Evolutionary conservation across 1,140 invertebrate species (phyloP).

Genomic region (Subanguina moxae): DNA sequence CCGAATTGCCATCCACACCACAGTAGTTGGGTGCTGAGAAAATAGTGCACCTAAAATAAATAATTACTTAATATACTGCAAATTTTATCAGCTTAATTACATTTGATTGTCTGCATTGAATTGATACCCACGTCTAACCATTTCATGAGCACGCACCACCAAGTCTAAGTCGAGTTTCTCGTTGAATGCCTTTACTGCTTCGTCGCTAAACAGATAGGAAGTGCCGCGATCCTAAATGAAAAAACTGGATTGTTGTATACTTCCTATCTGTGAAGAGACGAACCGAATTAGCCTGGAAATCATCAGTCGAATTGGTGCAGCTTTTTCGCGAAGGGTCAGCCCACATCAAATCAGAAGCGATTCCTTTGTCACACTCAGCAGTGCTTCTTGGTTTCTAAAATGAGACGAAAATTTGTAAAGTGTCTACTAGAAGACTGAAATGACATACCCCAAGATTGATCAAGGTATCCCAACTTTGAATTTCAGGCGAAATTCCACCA

Average conservation of each 20-base stretch:
- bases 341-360: slow-evolving; percentile 33
- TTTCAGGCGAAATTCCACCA: slow-evolving; percentile 31
- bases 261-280: too few species aligned
- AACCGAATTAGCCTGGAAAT: too few species aligned
- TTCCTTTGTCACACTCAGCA: too few species aligned
- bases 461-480: not conserved
- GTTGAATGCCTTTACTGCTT: slow-evolving; percentile 65
- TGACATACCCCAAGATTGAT: too few species aligned
- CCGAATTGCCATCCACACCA: slow-evolving; percentile 21
- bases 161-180: slow-evolving; percentile 65
- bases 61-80: too few species aligned
- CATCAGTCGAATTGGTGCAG: too few species aligned
- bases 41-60: slow-evolving; percentile 8
- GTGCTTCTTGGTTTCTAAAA: too few species aligned
- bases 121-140: slow-evolving; percentile 8
- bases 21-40: slow-evolving; percentile 27
- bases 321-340: slow-evolving; percentile 11
- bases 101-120: too few species aligned
- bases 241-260: too few species aligned
- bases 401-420: too few species aligned
- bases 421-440: too few species aligned
- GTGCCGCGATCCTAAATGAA: slow-evolving; percentile 57
- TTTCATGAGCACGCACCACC: slow-evolving; percentile 64
- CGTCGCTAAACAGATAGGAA: slow-evolving; percentile 65
- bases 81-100: too few species aligned